Evolutionary conservation across 2,888 invertebrate genomes (phyloP).

Genomic region (Asteroscopus sphinx): DNA sequence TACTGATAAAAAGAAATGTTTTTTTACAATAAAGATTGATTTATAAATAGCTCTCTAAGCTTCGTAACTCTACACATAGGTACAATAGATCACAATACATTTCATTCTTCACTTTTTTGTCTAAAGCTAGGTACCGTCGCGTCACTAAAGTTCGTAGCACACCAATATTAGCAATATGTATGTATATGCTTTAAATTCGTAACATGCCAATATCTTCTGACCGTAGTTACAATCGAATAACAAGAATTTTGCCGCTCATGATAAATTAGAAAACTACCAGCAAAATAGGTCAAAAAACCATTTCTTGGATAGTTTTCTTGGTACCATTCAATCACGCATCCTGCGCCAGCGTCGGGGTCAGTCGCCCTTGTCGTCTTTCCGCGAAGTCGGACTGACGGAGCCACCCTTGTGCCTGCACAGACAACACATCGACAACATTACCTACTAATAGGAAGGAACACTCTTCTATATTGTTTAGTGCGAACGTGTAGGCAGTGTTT

Average conservation of each 20-base stretch:
- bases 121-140: background rate
- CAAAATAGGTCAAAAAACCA: conserved; percentile 67
- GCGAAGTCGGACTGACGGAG: conserved; percentile 51
- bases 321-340: conserved; percentile 58
- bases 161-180: background rate
- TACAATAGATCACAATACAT: conserved; percentile 2
- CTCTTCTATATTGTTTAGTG: background rate
- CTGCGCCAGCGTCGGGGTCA: conserved; percentile 60
- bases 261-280: conserved; percentile 57
- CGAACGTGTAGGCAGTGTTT: too few relatives aligned
- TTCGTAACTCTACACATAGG: background rate
- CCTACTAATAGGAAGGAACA: background rate
- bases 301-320: conserved; percentile 52
- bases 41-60: too few relatives aligned
- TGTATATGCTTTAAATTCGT: too few relatives aligned
- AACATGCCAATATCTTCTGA: too few relatives aligned
- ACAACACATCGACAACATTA: conserved; percentile 12
- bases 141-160: background rate
- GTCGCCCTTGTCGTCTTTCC: conserved; percentile 60
- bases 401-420: conserved; percentile 49
- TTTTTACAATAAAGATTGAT: too few relatives aligned
- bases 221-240: too few relatives aligned
- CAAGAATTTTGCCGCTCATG: too few relatives aligned
- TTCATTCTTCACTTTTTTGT: conserved; percentile 1
- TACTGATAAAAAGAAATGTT: too few relatives aligned